Conservation (phyloP, 2,113 vertebrate species). For the Excalfactoria chinensis region DNA sequence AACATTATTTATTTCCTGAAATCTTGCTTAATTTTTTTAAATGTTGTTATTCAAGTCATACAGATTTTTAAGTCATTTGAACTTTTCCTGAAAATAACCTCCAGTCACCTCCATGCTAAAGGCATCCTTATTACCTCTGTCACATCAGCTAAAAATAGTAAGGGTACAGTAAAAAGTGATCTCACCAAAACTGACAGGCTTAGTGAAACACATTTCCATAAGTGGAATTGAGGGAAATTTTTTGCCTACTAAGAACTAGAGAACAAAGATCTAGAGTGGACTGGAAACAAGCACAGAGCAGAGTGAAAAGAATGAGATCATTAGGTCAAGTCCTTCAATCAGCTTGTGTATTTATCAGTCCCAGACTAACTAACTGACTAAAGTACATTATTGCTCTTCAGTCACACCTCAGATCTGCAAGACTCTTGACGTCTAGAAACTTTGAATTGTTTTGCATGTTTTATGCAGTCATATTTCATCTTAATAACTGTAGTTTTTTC, state of each 20-base stretch:
- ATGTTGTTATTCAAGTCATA: neutral
- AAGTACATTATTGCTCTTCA: slow-evolving; percentile 65
- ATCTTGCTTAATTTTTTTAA: neutral
- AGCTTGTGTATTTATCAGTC: slow-evolving; percentile 67
- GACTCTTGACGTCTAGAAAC: slow-evolving; percentile 57
- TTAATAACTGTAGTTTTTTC: slow-evolving; percentile 35
- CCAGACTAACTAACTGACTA: slow-evolving; percentile 42
- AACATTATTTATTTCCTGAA: neutral
- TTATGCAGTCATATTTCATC: slow-evolving; percentile 55
- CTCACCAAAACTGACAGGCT: slow-evolving; percentile 1
- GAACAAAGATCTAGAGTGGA: slow-evolving; percentile 49
- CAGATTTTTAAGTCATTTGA: neutral
- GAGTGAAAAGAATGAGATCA: slow-evolving; percentile 63
- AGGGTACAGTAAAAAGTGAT: neutral
- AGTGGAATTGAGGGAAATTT: slow-evolving; percentile 20
- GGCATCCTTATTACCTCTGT: neutral
- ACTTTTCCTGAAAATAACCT: neutral
- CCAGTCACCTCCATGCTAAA: neutral
- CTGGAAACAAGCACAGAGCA: slow-evolving; percentile 48
- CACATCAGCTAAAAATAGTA: neutral
- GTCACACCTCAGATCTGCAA: slow-evolving; percentile 58
- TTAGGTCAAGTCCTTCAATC: slow-evolving; percentile 70
- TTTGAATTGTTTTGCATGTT: slow-evolving; percentile 59
- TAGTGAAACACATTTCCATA: slow-evolving; percentile 53
- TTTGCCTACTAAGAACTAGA: neutral